Evolutionary conservation across 2,888 invertebrate species (phyloP), one percentile per base, ranked within the genome.

Genomic region (Lepas anatifera): DNA sequence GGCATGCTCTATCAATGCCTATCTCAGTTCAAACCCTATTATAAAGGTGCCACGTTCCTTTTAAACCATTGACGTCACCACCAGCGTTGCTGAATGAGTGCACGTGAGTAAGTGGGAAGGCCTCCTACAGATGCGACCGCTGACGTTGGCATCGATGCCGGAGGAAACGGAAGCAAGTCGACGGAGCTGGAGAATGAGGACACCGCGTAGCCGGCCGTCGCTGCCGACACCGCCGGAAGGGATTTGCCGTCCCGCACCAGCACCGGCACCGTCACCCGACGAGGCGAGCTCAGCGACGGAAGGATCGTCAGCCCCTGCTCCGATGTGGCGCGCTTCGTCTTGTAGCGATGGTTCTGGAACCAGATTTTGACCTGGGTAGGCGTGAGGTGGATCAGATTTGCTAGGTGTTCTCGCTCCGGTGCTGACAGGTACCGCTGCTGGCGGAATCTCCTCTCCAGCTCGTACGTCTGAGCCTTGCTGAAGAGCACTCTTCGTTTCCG

Each of bases 261-360:
- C 69, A 84, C 85, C 16, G 75, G 71, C 32, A 58, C 58, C 22
- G 58, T 35, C 32, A 58, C 58, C 7, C 32, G 18, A 18, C 58
- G 58, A 13, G 52, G 27, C 27, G 50, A 10, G 25, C 25, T 1
- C 25, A 11, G 25, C 52, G 29, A 29, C 32, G 18, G 32, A 18
- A 58, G 18, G 75, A 75, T 74, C 39, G 74, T 71, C 25, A 10
- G 25, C 1, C 37, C 37, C 27, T 39, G 98, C 97, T 98, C 98
- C 78, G 93, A 94, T 71, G 94, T 90, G 0, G 97, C 94, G 22
- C 98, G 85, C 82, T 98, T 98, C 77, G 97, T 95, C 84, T 98
- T 99, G 83, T 99, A 99, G 78, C 95, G 88, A 80, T 98, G 98
- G 81, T 97, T 97, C 80, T 97, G 97, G 83, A 98, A 99, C 98